These are phyloP conservation scores for Dendroctonus ponderosae DNA, from an alignment of 1,140 invertebrate genomes.

Conservation along the genomic window DNA sequence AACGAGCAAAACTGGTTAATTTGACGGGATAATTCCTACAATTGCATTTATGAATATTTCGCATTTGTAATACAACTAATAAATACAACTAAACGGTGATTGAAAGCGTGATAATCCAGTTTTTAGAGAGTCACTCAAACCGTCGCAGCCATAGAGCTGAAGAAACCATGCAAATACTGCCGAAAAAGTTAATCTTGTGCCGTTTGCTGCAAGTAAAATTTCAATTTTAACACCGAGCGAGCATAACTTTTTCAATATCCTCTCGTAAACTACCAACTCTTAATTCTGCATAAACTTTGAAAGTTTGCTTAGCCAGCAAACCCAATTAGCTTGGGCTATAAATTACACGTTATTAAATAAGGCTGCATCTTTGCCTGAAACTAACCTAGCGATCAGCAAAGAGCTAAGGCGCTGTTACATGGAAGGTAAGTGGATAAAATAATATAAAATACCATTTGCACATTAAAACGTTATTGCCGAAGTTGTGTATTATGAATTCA, in stretches of 20 bases:
- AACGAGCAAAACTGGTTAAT: no score
- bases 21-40: no score
- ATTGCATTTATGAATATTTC: no score
- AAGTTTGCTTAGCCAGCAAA: constrained; percentile 12
- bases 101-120: no score
- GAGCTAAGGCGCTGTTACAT: not conserved
- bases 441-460: no score
- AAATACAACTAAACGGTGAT: no score
- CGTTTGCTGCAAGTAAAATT: not conserved
- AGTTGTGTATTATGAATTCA: not conserved
- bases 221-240: not conserved
- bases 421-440: no score
- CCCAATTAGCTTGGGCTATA: constrained; percentile 21
- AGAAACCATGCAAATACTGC: no score
- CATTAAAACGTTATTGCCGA: not conserved
- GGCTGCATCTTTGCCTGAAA: constrained; percentile 3
- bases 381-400: not conserved
- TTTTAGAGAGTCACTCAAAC: no score
- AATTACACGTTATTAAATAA: constrained; percentile 23
- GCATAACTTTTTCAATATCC: constrained; percentile 16
- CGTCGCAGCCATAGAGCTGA: no score
- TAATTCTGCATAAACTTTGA: constrained; percentile 21
- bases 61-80: no score
- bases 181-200: no score
- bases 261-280: constrained; percentile 7